These are phyloP conservation scores for Furcifer pardalis DNA, from an alignment of 2,797 vertebrate species.

Conservation along the genomic window DNA sequence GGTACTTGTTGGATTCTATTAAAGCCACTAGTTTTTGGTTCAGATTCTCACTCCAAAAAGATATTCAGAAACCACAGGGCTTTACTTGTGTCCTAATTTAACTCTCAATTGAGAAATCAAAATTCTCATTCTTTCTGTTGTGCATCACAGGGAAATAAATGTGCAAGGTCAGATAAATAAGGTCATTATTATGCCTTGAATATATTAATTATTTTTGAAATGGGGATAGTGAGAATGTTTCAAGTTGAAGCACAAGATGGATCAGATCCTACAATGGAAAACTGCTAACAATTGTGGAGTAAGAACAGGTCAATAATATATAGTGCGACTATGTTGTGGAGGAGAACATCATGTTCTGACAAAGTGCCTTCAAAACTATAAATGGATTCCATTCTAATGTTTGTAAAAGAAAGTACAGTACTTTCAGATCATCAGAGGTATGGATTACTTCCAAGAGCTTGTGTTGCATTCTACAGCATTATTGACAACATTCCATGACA, in stretches of 20 bases:
- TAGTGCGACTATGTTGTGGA: neutral
- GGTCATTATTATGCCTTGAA: neutral
- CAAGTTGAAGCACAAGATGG: neutral
- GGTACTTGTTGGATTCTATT: neutral
- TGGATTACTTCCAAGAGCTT: conserved; percentile 2
- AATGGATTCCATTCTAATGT: conserved; percentile 20
- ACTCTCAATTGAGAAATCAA: neutral
- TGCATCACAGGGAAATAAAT: neutral
- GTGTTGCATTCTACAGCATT: conserved; percentile 8
- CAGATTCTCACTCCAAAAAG: neutral
- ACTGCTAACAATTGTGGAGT: neutral
- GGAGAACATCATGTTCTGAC: neutral
- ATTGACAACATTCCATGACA: neutral
- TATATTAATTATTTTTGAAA: neutral
- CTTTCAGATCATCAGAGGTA: neutral
- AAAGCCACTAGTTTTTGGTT: neutral
- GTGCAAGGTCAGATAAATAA: neutral
- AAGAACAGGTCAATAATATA: neutral
- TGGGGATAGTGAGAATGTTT: neutral
- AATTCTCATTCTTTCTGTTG: neutral
- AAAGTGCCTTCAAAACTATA: neutral
- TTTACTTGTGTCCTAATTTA: neutral
- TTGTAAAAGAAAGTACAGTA: conserved; percentile 22
- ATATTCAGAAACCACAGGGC: neutral
- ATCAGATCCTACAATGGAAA: neutral